Base-by-base conservation (phyloP, 2,797 vertebrate species). In the Sebastes taczanowskii region DNA sequence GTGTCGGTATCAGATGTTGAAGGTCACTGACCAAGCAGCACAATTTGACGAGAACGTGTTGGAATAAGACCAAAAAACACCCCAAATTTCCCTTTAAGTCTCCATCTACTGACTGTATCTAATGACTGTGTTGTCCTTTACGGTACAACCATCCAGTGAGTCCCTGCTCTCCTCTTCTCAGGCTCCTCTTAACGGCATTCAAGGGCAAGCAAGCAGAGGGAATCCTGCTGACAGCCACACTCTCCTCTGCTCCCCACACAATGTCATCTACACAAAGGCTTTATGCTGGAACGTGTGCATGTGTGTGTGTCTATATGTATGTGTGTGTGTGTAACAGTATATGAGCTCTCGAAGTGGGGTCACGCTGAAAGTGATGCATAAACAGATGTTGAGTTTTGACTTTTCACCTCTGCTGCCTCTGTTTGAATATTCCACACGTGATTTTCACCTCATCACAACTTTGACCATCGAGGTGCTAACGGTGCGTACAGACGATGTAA, bases 161-260 rank as follows among this genome's bases (percentile, higher is more conserved):
- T 30, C 64, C 65, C 35, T 35, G 70, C 68, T 75, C 53, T 14
- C 60, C 53, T 59, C 49, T 20, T 53, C 46, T 73, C 64, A 68
- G 62, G 34, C 70, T 73, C 38, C 67, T 78, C 64, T 72, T 65
- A 53, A 66, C 22, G 10, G 29, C 30, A 66, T 74, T 86, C 60
- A 84, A 83, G 77, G 84, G 59, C 77, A 72, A 85, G 80, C 69
- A 70, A 61, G 72, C 78, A 71, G 73, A 88, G 84, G 83, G 83
- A 91, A 86, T 78, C 87, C 84, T 86, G 80, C 79, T 91, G 86
- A 88, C 89, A 76, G 62, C 71, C 53, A 62, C 70, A 60, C 78
- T 86, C 78, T 81, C 82, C 86, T 87, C 66, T 81, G 82, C 83
- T 83, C 83, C 83, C 81, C 70, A 81, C 80, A 88, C 86, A 87